Evolutionary conservation across 2,797 vertebrate genomes (phyloP).

Genomic region (Leucoraja ocellata): DNA sequence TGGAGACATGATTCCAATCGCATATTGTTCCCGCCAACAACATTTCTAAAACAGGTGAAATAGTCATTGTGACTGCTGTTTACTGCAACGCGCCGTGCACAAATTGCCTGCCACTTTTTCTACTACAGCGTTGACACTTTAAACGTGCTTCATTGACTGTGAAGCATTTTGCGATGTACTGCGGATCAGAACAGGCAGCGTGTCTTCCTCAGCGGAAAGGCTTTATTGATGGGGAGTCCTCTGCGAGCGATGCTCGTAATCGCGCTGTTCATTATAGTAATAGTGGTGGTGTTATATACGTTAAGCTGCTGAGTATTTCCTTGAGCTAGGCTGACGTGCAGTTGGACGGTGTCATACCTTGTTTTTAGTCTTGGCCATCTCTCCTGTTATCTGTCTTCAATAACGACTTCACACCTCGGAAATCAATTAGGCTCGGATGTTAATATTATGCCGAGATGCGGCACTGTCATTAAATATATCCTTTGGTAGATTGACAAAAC

Average conservation of each 20-base stretch:
- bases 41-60: no score
- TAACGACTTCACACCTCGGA: background rate
- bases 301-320: constrained; percentile 9
- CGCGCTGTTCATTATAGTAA: background rate
- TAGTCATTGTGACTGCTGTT: no score
- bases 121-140: no score
- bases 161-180: no score
- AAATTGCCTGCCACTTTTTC: no score
- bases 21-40: no score
- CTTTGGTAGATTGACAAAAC: background rate
- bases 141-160: no score
- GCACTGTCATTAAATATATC: background rate
- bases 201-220: background rate
- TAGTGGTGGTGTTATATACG: background rate
- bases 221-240: background rate
- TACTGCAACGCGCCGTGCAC: no score
- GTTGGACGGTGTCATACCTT: background rate
- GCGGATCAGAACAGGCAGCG: no score
- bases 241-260: background rate
- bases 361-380: background rate
- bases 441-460: background rate
- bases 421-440: background rate
- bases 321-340: background rate
- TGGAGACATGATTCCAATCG: no score
- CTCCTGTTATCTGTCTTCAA: background rate